phyloP scores from a whole-genome alignment of 2,797 vertebrate species.

The Rhinogobio ventralis region DNA sequence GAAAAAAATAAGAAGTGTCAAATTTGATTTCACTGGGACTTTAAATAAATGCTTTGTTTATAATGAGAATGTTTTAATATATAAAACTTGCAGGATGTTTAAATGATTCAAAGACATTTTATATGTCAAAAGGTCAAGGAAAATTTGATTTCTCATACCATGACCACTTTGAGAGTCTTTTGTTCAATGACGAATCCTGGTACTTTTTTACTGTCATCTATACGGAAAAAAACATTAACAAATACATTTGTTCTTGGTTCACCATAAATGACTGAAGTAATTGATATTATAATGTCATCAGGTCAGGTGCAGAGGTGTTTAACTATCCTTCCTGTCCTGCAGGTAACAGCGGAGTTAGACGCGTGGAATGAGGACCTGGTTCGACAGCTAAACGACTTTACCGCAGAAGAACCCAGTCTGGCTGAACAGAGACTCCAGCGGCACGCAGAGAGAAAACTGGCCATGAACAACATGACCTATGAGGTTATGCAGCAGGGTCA shows the following conservation, averaged over 20 bases:
- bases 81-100: too few species aligned
- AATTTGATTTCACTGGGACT: too few species aligned
- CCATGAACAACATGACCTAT: slow-evolving; percentile 97
- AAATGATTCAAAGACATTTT: too few species aligned
- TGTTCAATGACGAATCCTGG: too few species aligned
- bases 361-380: slow-evolving; percentile 97
- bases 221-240: too few species aligned
- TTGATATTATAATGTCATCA: background rate
- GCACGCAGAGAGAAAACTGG: slow-evolving; percentile 90
- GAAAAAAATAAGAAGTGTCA: too few species aligned
- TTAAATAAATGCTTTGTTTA: too few species aligned
- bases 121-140: too few species aligned
- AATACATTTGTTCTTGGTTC: background rate
- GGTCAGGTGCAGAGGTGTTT: background rate
- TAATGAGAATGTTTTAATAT: too few species aligned
- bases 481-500: slow-evolving; percentile 97
- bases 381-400: slow-evolving; percentile 89
- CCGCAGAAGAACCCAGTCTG: slow-evolving; percentile 87
- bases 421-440: slow-evolving; percentile 93
- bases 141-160: too few species aligned
- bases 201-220: too few species aligned
- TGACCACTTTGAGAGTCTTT: too few species aligned
- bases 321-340: background rate
- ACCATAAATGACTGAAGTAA: background rate
- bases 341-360: slow-evolving; percentile 96